Percentiles rank a stretch among this genome's conserved stretches.
These are phyloP conservation scores for Aphelenchoides bicaudatus DNA, from an alignment of 2,888 invertebrate genomes.

Conservation along the genomic window DNA sequence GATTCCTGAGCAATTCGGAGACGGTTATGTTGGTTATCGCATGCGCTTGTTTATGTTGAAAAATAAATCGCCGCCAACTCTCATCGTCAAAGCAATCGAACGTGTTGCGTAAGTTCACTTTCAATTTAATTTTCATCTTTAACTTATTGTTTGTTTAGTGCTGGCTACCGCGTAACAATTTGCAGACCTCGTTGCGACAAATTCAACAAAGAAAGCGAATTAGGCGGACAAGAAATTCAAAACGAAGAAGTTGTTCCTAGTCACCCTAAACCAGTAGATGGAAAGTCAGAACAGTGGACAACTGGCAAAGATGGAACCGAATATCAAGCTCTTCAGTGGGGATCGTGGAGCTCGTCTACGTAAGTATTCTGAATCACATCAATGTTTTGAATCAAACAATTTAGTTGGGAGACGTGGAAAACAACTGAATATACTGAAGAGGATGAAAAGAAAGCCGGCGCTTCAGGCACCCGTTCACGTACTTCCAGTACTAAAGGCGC, in stretches of 20 bases:
- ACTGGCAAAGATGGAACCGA: slow-evolving; percentile 5
- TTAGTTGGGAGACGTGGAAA: slow-evolving; percentile 7
- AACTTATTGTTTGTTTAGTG: slow-evolving; percentile 37
- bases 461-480: background rate
- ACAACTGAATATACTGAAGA: slow-evolving; percentile 6
- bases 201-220: slow-evolving; percentile 28
- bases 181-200: slow-evolving; percentile 55
- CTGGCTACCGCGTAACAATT: slow-evolving; percentile 59
- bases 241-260: background rate
- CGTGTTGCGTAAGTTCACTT: slow-evolving; percentile 46
- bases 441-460: slow-evolving; percentile 4
- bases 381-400: background rate
- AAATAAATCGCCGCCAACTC: slow-evolving; percentile 58
- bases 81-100: slow-evolving; percentile 59
- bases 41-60: slow-evolving; percentile 54
- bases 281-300: background rate
- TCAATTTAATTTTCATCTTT: slow-evolving; percentile 7
- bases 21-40: slow-evolving; percentile 54
- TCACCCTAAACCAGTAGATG: background rate
- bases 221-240: slow-evolving; percentile 28
- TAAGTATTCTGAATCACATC: background rate
- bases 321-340: slow-evolving; percentile 7
- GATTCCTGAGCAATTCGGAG: slow-evolving; percentile 56
- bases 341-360: slow-evolving; percentile 13
- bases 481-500: background rate